These are phyloP conservation scores for Cheiracanthium punctorium DNA, from an alignment of 2,888 invertebrate species.

Conservation along the genomic window DNA sequence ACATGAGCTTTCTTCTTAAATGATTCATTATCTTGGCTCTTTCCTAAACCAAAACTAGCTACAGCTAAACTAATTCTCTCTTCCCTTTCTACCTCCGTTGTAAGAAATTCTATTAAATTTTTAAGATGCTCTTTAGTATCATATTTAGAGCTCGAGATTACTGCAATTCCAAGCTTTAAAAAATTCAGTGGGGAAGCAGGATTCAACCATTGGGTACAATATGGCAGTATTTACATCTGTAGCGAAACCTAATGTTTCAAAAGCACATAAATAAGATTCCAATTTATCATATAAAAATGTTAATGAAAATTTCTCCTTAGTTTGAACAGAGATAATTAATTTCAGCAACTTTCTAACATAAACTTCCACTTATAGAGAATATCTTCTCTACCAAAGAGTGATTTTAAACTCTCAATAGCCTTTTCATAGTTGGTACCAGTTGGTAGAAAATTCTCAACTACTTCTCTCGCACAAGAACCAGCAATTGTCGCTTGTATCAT, in stretches of 20 bases:
- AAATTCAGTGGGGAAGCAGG: conserved; percentile 18
- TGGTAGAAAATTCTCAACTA: conserved; percentile 71
- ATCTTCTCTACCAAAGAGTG: conserved; percentile 71
- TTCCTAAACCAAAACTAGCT: not conserved
- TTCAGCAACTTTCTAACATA: conserved; percentile 73
- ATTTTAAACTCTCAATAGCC: conserved; percentile 67
- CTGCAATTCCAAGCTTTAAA: conserved; percentile 18
- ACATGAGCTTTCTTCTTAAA: too few species aligned
- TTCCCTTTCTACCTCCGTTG: not conserved
- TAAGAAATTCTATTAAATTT: too few species aligned
- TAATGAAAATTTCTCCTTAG: not conserved
- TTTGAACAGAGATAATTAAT: conserved; percentile 68
- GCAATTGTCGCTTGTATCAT: conserved; percentile 34
- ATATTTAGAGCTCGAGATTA: too few species aligned
- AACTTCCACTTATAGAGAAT: conserved; percentile 73
- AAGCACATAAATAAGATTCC: conserved; percentile 7
- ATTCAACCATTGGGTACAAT: conserved; percentile 21
- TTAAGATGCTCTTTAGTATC: too few species aligned
- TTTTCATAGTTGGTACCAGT: conserved; percentile 73
- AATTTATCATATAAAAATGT: conserved; percentile 23
- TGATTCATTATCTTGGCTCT: not conserved
- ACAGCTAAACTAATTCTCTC: conserved; percentile 1
- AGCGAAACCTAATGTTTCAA: conserved; percentile 17
- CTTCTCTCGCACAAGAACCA: conserved; percentile 71
- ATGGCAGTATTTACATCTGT: conserved; percentile 5